These are phyloP conservation scores for Scaptomyza montana DNA, from an alignment of 1,140 invertebrate genomes.

Conservation along the genomic window DNA sequence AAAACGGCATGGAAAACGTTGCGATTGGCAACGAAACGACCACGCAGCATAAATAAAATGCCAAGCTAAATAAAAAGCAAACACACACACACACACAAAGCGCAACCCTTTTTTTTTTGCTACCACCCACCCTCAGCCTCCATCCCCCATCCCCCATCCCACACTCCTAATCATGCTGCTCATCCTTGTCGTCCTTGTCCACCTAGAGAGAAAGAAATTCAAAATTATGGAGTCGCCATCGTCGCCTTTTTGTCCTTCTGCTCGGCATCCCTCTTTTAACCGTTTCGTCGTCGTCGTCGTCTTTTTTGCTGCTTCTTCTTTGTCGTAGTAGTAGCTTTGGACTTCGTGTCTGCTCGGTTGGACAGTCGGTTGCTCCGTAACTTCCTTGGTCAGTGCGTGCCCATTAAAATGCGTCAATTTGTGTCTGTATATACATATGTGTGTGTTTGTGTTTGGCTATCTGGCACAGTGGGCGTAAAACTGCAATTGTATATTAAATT, in stretches of 20 bases:
- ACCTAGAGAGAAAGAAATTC: conserved; percentile 58
- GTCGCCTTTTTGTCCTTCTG: background rate
- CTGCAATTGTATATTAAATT: background rate
- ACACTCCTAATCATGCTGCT: conserved; percentile 18
- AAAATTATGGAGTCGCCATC: conserved; percentile 68
- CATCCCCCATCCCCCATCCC: too few species aligned
- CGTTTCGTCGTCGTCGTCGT: conserved; percentile 17
- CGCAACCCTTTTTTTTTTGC: conserved; percentile 52
- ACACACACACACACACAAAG: background rate
- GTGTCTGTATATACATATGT: conserved; percentile 20
- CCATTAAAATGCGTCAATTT: conserved; percentile 76
- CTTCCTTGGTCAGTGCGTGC: conserved; percentile 49
- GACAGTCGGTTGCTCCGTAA: conserved; percentile 4
- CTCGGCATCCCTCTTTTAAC: too few species aligned
- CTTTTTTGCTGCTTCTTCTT: conserved; percentile 19
- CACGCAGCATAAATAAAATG: conserved; percentile 80
- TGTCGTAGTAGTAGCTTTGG: background rate
- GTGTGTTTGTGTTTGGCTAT: conserved; percentile 26
- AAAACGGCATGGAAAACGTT: conserved; percentile 26
- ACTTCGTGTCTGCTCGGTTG: background rate
- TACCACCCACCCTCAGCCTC: background rate
- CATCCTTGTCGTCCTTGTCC: conserved; percentile 34
- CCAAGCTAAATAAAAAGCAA: conserved; percentile 58
- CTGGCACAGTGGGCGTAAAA: conserved; percentile 19
- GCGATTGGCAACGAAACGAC: conserved; percentile 65